Percentiles rank a stretch among this genome's conserved stretches.
phyloP scores from a whole-genome alignment of 2,888 invertebrate genomes.

The Tetropium fuscum region DNA sequence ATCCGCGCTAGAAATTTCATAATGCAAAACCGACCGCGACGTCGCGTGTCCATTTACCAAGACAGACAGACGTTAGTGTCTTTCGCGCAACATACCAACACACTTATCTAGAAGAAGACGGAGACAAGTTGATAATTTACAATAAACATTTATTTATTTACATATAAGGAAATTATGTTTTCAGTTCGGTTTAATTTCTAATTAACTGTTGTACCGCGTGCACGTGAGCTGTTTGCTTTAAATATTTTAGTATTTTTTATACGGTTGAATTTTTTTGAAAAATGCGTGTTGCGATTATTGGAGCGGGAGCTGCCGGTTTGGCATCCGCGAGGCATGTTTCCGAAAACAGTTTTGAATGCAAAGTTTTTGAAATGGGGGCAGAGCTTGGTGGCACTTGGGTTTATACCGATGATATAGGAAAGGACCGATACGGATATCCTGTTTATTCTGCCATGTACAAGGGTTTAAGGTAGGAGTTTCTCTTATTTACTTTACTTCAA shows the following conservation, averaged over 20 bases:
- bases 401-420: constrained; percentile 81
- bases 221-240: background rate
- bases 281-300: constrained; percentile 79
- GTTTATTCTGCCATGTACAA: constrained; percentile 94
- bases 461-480: constrained; percentile 76
- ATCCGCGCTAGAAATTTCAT: background rate
- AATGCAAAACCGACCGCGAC: background rate
- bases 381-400: constrained; percentile 93
- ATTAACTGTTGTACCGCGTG: background rate
- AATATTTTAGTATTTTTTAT: background rate
- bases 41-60: too few relatives aligned
- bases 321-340: constrained; percentile 80
- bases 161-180: background rate
- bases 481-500: background rate
- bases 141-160: background rate
- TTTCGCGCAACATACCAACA: background rate
- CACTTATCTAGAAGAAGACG: background rate
- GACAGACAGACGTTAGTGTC: too few relatives aligned
- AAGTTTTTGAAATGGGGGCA: constrained; percentile 81
- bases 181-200: background rate
- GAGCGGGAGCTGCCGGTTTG: constrained; percentile 91
- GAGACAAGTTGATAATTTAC: background rate
- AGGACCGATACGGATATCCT: constrained; percentile 82
- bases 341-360: constrained; percentile 67
- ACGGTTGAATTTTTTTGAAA: constrained; percentile 34